These are phyloP conservation scores for Dreissena rostriformis DNA, from an alignment of 1,140 invertebrate species.

Conservation along the genomic window DNA sequence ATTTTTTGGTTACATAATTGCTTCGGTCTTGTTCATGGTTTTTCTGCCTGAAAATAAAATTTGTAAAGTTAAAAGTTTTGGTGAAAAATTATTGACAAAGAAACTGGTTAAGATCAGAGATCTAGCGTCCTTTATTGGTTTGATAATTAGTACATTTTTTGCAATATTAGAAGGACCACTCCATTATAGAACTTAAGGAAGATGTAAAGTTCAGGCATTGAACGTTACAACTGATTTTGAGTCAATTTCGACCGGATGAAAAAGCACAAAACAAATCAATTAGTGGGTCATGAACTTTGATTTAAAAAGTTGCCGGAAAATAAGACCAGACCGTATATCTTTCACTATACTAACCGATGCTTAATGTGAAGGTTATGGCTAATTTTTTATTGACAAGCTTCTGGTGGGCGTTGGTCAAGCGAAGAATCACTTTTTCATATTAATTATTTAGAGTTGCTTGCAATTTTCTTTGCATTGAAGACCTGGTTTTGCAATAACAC, in stretches of 20 bases:
- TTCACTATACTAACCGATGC: slow-evolving; percentile 14
- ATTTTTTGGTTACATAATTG: slow-evolving; percentile 25
- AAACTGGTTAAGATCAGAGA: background rate
- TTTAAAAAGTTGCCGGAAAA: slow-evolving; percentile 34
- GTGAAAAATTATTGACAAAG: background rate
- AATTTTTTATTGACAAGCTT: slow-evolving; percentile 7
- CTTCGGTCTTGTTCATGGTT: slow-evolving; percentile 22
- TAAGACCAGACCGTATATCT: slow-evolving; percentile 29
- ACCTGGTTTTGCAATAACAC: background rate
- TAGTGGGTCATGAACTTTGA: slow-evolving; percentile 10
- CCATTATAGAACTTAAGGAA: background rate
- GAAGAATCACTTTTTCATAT: slow-evolving; percentile 17
- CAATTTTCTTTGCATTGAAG: slow-evolving; percentile 15
- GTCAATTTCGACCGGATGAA: slow-evolving; percentile 3
- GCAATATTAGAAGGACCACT: slow-evolving; percentile 12
- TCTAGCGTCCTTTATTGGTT: slow-evolving; percentile 3
- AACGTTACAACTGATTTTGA: slow-evolving; percentile 12
- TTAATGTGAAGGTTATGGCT: slow-evolving; percentile 18
- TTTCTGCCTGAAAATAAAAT: slow-evolving; percentile 26
- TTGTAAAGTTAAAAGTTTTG: background rate
- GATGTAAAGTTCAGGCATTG: slow-evolving; percentile 10
- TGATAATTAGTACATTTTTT: slow-evolving; percentile 6
- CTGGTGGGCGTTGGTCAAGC: slow-evolving; percentile 15
- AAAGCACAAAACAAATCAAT: background rate
- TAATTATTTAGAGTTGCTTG: slow-evolving; percentile 11